Evolutionary conservation across 2,113 vertebrate species (phyloP).

Genomic region (Charina bottae): DNA sequence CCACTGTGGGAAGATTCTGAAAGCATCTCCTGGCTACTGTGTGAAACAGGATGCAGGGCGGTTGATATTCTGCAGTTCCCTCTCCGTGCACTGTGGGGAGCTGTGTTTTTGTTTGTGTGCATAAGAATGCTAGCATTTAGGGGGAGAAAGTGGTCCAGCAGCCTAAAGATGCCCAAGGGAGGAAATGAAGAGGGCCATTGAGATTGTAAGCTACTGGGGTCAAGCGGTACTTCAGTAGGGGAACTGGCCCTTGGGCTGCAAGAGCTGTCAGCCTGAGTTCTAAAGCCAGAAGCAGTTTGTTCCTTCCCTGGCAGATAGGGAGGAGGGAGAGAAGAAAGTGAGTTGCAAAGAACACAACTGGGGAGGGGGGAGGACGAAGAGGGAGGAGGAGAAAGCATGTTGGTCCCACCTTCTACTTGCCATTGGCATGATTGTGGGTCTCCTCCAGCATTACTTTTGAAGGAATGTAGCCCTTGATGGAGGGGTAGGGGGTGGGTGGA

Average conservation of each 20-base stretch:
- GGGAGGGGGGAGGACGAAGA: background rate
- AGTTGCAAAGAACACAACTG: background rate
- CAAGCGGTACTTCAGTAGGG: background rate
- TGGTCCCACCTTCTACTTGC: background rate
- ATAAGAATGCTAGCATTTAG: background rate
- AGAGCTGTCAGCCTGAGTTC: background rate
- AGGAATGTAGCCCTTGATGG: background rate
- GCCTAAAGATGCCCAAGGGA: background rate
- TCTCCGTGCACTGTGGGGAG: background rate
- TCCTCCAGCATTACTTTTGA: background rate
- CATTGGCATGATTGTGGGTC: background rate
- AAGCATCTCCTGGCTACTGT: background rate
- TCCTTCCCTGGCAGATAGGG: background rate
- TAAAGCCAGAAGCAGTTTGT: background rate
- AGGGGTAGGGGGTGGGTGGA: background rate
- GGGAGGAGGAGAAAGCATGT: background rate
- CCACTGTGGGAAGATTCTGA: background rate
- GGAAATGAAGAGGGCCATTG: background rate
- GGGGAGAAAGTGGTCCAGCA: background rate
- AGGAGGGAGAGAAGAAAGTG: background rate
- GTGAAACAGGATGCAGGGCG: background rate
- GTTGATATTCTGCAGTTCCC: background rate
- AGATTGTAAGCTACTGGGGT: background rate
- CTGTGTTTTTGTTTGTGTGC: background rate
- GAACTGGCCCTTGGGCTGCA: background rate